phyloP scores from a whole-genome alignment of 2,797 vertebrate species.

The Eupleurogrammus muticus region DNA sequence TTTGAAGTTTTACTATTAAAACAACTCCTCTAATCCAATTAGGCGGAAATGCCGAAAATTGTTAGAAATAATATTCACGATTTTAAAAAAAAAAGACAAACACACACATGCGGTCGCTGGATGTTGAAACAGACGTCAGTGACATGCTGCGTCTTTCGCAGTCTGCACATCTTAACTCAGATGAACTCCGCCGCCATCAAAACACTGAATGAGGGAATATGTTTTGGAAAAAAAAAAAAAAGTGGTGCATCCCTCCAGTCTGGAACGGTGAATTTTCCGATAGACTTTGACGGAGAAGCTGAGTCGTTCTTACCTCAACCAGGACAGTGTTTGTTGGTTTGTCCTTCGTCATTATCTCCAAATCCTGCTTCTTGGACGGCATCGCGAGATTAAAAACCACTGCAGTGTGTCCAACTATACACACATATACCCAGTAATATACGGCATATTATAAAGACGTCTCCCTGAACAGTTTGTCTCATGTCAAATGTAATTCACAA shows the following conservation, averaged over 20 bases:
- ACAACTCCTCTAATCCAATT: not conserved
- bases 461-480: slow-evolving; percentile 14
- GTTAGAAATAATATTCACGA: not conserved
- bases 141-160: too few species aligned
- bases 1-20: not conserved
- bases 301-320: not conserved
- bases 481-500: slow-evolving; percentile 21
- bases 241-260: too few species aligned
- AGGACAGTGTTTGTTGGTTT: not conserved
- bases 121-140: too few species aligned
- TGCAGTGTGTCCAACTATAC: not conserved
- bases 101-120: too few species aligned
- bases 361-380: too few species aligned
- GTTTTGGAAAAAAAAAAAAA: too few species aligned
- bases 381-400: too few species aligned
- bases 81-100: not conserved
- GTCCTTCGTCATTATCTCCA: not conserved
- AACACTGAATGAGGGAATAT: too few species aligned
- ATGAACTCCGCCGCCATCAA: too few species aligned
- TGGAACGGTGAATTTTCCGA: too few species aligned
- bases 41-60: not conserved
- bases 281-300: not conserved
- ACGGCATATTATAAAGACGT: not conserved
- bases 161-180: too few species aligned
- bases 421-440: not conserved